Conservation (phyloP, 2,797 vertebrate species). For the Enoplosus armatus region DNA sequence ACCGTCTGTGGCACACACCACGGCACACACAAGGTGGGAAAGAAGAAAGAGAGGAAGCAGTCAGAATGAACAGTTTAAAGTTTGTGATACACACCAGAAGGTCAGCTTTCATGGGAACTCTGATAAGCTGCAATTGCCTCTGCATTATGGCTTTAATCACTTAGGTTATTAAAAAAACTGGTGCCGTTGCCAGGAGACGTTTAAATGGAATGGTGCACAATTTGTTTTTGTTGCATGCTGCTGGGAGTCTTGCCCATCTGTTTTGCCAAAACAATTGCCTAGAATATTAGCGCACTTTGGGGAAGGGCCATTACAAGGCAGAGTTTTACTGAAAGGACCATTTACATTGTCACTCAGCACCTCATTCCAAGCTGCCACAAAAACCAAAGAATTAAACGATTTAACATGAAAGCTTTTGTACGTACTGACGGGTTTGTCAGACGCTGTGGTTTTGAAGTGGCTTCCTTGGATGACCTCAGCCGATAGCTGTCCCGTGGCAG, state of each 20-base stretch:
- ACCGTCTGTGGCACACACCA: conserved; percentile 90
- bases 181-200: conserved; percentile 23
- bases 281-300: conserved; percentile 10
- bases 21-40: conserved; percentile 67
- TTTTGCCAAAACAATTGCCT: conserved; percentile 36
- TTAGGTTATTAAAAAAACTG: conserved; percentile 22
- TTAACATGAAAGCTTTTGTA: conserved; percentile 4
- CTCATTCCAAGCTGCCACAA: neutral
- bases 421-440: conserved; percentile 92
- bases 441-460: conserved; percentile 96
- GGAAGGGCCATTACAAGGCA: neutral
- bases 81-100: conserved; percentile 18
- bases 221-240: conserved; percentile 27
- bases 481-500: conserved; percentile 93
- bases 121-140: conserved; percentile 33
- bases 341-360: neutral
- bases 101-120: conserved; percentile 18
- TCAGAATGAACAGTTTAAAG: conserved; percentile 21
- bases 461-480: conserved; percentile 98
- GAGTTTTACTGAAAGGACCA: conserved; percentile 1
- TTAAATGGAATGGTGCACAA: conserved; percentile 26
- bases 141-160: conserved; percentile 26
- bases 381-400: neutral
- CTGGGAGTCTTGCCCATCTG: conserved; percentile 36
- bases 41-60: conserved; percentile 52